Evolutionary conservation across 1,140 invertebrate species (phyloP), one percentile per base, ranked within the genome.

Genomic region (Zaprionus ghesquierei): DNA sequence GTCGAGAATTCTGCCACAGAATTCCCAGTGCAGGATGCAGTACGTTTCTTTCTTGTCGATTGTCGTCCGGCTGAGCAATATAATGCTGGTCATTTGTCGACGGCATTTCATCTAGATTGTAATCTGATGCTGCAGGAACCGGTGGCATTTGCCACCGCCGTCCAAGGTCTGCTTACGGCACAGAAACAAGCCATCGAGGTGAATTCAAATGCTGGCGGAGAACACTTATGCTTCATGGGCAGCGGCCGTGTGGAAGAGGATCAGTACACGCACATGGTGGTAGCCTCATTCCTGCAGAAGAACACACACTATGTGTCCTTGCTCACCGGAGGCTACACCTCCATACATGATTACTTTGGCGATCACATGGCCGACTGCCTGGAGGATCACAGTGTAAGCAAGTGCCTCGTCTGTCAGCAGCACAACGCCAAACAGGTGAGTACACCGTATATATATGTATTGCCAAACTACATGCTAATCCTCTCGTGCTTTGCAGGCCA

Each of bases 41-140:
- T 97, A 10, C 95, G 96, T 81, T 99, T 99, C 92, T 99, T 99
- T 93, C 94, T 99, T 22, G 98, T 99, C 5, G 99, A 99, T 92
- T 99, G 98, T 92, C 94, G 98, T 81, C 97, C 98, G 13, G 96
- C 98, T 0, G 98, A 99, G 73, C 98, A 99, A 84, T 99, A 99
- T 90, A 99, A 99, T 93, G 95, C 96, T 71, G 98, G 98, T 0
- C 98, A 99, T 93, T 94, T 99, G 74, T 96, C 97, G 2, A 99
- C 98, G 53, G 98, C 99, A 44, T 99, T 99, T 93, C 98, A 99
- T 93, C 94, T 99, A 25, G 98, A 99, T 93, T 98, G 98, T 86
- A 98, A 98, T 93, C 93, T 99, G 93, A 98, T 99, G 97, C 93
- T 99, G 22, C 97, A 98, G 93, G 98, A 99, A 89, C 98, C 98